phyloP scores from a whole-genome alignment of 2,113 vertebrate genomes.

The Atlantisia rogersi region DNA sequence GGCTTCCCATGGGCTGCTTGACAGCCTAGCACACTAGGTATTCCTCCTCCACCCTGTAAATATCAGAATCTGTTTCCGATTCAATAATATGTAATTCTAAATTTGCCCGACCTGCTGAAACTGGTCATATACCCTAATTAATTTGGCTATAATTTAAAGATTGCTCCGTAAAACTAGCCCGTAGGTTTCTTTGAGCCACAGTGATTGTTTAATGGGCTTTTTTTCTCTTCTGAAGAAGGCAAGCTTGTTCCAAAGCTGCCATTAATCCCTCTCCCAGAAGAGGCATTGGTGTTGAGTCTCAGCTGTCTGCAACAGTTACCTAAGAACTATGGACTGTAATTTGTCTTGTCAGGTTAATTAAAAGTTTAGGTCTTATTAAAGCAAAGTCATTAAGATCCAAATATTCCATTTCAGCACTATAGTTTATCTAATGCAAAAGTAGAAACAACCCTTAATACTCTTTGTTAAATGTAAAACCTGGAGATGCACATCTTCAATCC shows the following conservation, averaged over 20 bases:
- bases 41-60: background rate
- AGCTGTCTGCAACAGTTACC: slow-evolving; percentile 73
- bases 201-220: slow-evolving; percentile 64
- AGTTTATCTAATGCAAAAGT: slow-evolving; percentile 67
- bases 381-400: slow-evolving; percentile 70
- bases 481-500: slow-evolving; percentile 28
- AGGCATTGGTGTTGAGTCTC: slow-evolving; percentile 69
- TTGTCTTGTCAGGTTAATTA: slow-evolving; percentile 82
- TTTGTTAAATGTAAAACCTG: slow-evolving; percentile 10
- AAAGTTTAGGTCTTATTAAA: slow-evolving; percentile 79
- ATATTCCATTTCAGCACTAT: slow-evolving; percentile 54
- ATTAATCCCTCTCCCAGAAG: slow-evolving; percentile 71
- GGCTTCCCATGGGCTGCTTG: background rate
- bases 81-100: background rate
- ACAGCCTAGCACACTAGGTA: background rate
- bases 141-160: slow-evolving; percentile 54
- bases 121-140: slow-evolving; percentile 19
- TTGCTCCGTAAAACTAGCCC: slow-evolving; percentile 36
- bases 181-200: slow-evolving; percentile 33
- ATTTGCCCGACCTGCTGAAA: slow-evolving; percentile 9
- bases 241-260: slow-evolving; percentile 51
- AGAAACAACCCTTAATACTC: slow-evolving; percentile 42
- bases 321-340: slow-evolving; percentile 70
- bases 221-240: slow-evolving; percentile 46
- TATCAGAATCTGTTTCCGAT: background rate